Evolutionary conservation across 2,113 vertebrate genomes (phyloP).

Genomic region (Forbesichthys agassizii): DNA sequence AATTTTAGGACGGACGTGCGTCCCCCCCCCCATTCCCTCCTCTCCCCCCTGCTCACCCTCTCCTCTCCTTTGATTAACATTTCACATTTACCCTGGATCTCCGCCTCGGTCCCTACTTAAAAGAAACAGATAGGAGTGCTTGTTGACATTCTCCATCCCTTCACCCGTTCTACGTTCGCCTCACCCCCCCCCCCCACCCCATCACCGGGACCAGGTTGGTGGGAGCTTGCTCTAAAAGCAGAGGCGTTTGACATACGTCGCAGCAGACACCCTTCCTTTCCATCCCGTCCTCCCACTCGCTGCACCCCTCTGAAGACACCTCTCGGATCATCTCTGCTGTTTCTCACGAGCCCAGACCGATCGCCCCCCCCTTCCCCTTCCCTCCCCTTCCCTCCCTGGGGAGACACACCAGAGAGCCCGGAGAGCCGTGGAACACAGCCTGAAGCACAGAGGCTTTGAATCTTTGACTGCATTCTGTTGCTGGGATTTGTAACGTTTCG

Average conservation of each 20-base stretch:
- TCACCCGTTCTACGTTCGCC: conserved; percentile 30
- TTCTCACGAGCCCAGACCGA: conserved; percentile 22
- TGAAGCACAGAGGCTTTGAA: conserved; percentile 3
- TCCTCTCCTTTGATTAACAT: conserved; percentile 26
- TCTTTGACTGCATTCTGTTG: too few relatives aligned
- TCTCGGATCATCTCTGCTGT: conserved; percentile 8
- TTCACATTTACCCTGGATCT: conserved; percentile 28
- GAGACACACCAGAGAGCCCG: conserved; percentile 32
- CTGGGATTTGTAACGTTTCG: too few relatives aligned
- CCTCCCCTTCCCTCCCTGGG: not conserved
- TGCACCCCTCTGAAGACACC: conserved; percentile 16
- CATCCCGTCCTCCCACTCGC: too few relatives aligned
- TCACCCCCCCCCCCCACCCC: conserved; percentile 3
- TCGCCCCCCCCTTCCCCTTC: not conserved
- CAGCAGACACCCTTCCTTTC: not conserved
- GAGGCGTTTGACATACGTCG: conserved; percentile 24
- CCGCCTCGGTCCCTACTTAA: conserved; percentile 12
- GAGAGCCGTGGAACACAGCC: conserved; percentile 32
- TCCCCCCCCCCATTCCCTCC: conserved; percentile 19
- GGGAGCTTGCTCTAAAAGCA: conserved; percentile 36
- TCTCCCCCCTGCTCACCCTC: conserved; percentile 15
- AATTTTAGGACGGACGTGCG: conserved; percentile 34
- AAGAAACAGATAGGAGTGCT: conserved; percentile 12
- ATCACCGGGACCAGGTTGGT: not conserved
- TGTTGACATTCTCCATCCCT: conserved; percentile 26